phyloP scores from a whole-genome alignment of 2,888 invertebrate species.

The Perdita meconis region DNA sequence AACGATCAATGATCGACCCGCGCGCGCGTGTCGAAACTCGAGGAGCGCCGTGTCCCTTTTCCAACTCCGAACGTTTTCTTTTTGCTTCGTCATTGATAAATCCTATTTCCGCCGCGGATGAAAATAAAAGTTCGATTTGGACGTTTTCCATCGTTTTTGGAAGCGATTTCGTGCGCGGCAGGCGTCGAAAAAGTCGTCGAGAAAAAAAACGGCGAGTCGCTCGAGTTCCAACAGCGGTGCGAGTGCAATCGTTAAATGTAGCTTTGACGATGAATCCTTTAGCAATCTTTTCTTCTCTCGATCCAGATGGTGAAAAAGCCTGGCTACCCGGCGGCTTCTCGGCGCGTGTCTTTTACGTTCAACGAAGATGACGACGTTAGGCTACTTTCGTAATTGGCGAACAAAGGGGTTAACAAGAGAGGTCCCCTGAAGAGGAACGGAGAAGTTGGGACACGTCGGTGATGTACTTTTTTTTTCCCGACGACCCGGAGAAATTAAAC shows the following conservation, averaged over 20 bases:
- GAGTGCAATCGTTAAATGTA: constrained; percentile 78
- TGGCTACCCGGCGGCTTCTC: constrained; percentile 74
- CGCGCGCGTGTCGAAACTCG: constrained; percentile 70
- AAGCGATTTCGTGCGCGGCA: not conserved
- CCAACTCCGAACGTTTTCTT: not conserved
- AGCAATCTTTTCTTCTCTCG: constrained; percentile 81
- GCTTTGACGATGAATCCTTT: constrained; percentile 83
- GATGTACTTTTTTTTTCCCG: not conserved
- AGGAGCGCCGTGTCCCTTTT: not conserved
- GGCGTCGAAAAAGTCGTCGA: not conserved
- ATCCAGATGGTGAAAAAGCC: constrained; percentile 79
- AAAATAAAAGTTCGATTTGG: constrained; percentile 1
- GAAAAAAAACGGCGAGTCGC: not conserved
- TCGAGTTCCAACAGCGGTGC: constrained; percentile 72
- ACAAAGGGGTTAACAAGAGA: constrained; percentile 55
- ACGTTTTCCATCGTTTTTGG: not conserved
- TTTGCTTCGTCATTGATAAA: not conserved
- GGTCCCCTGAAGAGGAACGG: constrained; percentile 54
- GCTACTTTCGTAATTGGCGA: constrained; percentile 68
- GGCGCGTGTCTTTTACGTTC: constrained; percentile 76
- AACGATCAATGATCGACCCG: constrained; percentile 79
- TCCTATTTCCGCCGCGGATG: not conserved
- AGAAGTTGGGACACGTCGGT: constrained; percentile 15
- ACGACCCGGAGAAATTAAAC: not conserved
- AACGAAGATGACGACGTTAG: constrained; percentile 78